Conservation (phyloP, 2,888 invertebrate genomes). For the Keiferia lycopersicella region DNA sequence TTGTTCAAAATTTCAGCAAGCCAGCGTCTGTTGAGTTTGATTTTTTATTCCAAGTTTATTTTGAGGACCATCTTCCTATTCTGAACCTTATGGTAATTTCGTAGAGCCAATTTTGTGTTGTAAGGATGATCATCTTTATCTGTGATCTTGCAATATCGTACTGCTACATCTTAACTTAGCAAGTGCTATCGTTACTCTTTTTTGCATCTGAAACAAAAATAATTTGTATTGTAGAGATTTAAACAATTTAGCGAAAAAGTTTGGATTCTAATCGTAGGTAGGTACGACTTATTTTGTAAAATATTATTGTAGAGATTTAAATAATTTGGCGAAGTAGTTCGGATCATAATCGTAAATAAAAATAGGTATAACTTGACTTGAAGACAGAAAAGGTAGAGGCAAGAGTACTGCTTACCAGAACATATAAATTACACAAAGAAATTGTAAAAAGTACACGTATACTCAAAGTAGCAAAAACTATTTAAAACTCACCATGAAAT, state of each 20-base stretch:
- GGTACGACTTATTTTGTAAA: too few relatives aligned
- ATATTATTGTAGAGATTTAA: too few relatives aligned
- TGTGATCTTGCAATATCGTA: not conserved
- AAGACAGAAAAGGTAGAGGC: too few relatives aligned
- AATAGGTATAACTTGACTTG: too few relatives aligned
- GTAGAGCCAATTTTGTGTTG: constrained; percentile 1
- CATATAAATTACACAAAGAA: too few relatives aligned
- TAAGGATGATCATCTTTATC: not conserved
- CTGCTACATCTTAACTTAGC: not conserved
- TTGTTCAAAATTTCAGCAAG: not conserved
- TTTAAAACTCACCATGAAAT: not conserved
- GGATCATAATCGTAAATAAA: too few relatives aligned
- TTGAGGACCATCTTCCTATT: not conserved
- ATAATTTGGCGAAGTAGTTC: too few relatives aligned
- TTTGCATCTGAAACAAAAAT: not conserved
- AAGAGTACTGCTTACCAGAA: too few relatives aligned
- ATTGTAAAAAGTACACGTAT: too few relatives aligned
- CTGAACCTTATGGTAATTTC: not conserved
- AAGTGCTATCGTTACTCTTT: not conserved
- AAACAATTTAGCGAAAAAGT: too few relatives aligned
- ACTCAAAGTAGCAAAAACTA: not conserved
- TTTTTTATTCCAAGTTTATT: not conserved
- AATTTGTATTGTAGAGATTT: not conserved
- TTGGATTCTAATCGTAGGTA: too few relatives aligned
- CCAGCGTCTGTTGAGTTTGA: not conserved